Base-by-base conservation (phyloP, 2,888 invertebrate species). In the Aethes cnicana region DNA sequence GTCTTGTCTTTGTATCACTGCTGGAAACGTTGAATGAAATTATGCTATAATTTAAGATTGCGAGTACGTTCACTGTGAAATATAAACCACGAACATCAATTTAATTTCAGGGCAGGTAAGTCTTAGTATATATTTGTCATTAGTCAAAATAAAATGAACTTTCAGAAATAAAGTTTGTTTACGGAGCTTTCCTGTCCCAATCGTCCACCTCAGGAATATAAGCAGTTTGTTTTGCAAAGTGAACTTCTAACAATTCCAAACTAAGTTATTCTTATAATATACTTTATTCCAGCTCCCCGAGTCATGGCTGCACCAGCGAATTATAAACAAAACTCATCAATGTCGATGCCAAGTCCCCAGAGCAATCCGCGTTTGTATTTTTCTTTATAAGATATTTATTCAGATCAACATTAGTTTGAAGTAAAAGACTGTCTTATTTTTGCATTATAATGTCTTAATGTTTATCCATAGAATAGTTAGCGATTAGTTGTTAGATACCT, bases 301-400 rank as follows among this genome's bases (percentile, higher is more conserved):
- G 39, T 37, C 30, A 96, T 96, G 96, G 94, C 96, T 64, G 89
- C 96, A 60, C 96, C 96, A 53, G 91, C 92, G 64, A 96, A 94
- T 80, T 96, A 96, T 79, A 96, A 96, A 82, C 95, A 95, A 91
- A 88, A 83, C 62, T 93, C 95, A 66, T 94, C 95, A 48, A 92
- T 95, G 81, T 92, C 94, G 65, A 92, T 94, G 82, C 92, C 95
- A 60, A 92, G 92, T 68, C 92, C 93, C 32, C 93, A 93, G 66
- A 91, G 90, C 72, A 90, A 94, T 70, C 94, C 93, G 87, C 94
- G 94, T 94, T 92, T 93, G 94, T 91, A 84, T 83, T 77, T 54
- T 57, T 64, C 59, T 39, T 53, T 58, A 41, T 58, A 25, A 33
- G n/a, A 26, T n/a, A n/a, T n/a, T 8, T 14, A 41, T 7, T 36